Evolutionary conservation across 2,113 vertebrate genomes (phyloP).

Genomic region (Echinops telfairi): DNA sequence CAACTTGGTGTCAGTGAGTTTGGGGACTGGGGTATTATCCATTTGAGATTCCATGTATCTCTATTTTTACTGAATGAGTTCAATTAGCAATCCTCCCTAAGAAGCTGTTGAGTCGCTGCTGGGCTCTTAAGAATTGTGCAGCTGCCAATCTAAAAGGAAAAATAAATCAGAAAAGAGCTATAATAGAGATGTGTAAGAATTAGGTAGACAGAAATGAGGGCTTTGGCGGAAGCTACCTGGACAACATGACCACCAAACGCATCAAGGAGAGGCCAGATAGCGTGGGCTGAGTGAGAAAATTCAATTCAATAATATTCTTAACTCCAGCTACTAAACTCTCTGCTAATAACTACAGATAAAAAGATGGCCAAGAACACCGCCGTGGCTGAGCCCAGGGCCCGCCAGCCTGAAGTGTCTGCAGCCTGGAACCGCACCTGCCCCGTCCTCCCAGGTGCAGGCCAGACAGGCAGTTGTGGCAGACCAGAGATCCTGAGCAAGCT

Average conservation of each 20-base stretch:
- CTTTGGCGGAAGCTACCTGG: background rate
- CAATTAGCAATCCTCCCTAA: background rate
- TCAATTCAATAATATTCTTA: background rate
- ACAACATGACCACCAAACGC: background rate
- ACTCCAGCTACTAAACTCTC: background rate
- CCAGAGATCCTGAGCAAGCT: too few species aligned
- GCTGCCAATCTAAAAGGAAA: background rate
- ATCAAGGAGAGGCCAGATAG: background rate
- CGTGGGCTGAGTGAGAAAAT: background rate
- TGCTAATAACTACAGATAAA: background rate
- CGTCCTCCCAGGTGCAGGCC: too few species aligned
- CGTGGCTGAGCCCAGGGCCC: too few species aligned
- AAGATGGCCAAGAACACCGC: background rate
- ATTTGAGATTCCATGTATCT: background rate
- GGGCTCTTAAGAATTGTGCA: background rate
- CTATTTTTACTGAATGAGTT: background rate
- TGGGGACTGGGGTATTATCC: background rate
- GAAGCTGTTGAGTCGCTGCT: background rate
- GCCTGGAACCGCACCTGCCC: too few species aligned
- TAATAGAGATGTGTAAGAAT: background rate
- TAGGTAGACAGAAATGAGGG: background rate
- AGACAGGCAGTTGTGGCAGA: too few species aligned
- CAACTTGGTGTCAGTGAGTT: too few species aligned
- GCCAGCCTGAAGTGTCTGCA: too few species aligned
- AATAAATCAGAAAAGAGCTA: background rate